Evolutionary conservation across 2,113 vertebrate species (phyloP).

Genomic region (Calonectris borealis): DNA sequence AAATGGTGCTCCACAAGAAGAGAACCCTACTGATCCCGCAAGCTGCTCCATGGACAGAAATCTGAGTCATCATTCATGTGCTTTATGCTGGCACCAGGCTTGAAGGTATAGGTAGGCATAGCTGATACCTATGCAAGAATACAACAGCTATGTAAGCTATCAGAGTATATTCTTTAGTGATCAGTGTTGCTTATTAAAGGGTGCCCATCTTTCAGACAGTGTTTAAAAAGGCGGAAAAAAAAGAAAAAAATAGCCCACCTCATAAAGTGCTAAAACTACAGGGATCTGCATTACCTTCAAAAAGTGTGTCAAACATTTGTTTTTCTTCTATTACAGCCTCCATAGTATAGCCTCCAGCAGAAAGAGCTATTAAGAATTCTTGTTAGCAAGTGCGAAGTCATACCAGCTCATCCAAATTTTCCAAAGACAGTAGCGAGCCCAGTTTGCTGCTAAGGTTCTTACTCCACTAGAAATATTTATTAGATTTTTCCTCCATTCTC

Average conservation of each 20-base stretch:
- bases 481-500: not conserved
- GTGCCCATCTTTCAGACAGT: not conserved
- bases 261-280: not conserved
- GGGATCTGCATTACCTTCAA: not conserved
- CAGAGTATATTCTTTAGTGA: not conserved
- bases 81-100: not conserved
- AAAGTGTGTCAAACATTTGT: not conserved
- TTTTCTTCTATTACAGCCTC: not conserved
- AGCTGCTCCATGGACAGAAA: conserved; percentile 6
- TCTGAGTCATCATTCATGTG: not conserved
- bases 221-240: not conserved
- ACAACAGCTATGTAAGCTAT: not conserved
- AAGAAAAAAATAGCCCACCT: not conserved
- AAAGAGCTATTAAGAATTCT: not conserved
- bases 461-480: not conserved
- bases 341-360: not conserved
- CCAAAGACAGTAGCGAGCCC: not conserved
- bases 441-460: not conserved
- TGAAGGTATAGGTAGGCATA: not conserved
- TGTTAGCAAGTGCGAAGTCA: not conserved
- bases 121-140: not conserved
- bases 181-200: not conserved
- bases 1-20: conserved; percentile 20
- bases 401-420: not conserved
- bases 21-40: not conserved